phyloP scores from a whole-genome alignment of 1,140 invertebrate genomes.

The Eriosoma lanigerum region DNA sequence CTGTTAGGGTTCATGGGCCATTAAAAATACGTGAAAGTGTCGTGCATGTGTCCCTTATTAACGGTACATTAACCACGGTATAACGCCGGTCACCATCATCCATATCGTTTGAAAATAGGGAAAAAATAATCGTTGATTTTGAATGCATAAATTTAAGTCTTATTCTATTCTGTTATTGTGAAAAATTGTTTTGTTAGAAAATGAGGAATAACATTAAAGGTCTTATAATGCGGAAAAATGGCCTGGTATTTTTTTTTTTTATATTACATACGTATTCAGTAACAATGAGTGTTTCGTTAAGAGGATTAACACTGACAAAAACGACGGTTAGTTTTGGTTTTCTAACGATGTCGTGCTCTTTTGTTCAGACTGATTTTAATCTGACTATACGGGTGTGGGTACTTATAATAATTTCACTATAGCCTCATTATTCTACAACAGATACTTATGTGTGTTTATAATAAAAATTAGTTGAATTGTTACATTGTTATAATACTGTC shows the following conservation, averaged over 20 bases:
- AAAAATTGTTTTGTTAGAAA: not conserved
- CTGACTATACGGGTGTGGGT: not conserved
- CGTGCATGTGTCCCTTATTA: conserved; percentile 47
- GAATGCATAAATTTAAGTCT: conserved; percentile 22
- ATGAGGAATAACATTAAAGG: conserved; percentile 14
- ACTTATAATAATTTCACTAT: conserved; percentile 3
- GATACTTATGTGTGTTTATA: not conserved
- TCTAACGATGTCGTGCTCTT: conserved; percentile 8
- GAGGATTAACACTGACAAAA: conserved; percentile 45
- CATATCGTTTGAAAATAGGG: not conserved
- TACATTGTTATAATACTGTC: no score
- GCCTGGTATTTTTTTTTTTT: conserved; percentile 13
- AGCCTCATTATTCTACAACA: no score
- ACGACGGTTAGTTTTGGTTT: conserved; percentile 32
- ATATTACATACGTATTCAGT: not conserved
- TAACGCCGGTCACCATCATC: not conserved
- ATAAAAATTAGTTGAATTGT: conserved; percentile 8
- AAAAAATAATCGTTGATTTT: conserved; percentile 30
- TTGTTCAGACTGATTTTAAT: conserved; percentile 21
- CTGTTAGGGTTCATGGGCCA: conserved; percentile 19
- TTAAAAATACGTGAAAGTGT: conserved; percentile 39
- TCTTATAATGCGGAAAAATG: conserved; percentile 35
- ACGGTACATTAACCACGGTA: conserved; percentile 43
- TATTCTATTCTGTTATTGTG: conserved; percentile 21
- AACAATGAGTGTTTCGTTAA: conserved; percentile 48